Percentiles rank a stretch among this genome's conserved stretches.
phyloP scores from a whole-genome alignment of 1,140 invertebrate genomes.

The Argopecten irradians region DNA sequence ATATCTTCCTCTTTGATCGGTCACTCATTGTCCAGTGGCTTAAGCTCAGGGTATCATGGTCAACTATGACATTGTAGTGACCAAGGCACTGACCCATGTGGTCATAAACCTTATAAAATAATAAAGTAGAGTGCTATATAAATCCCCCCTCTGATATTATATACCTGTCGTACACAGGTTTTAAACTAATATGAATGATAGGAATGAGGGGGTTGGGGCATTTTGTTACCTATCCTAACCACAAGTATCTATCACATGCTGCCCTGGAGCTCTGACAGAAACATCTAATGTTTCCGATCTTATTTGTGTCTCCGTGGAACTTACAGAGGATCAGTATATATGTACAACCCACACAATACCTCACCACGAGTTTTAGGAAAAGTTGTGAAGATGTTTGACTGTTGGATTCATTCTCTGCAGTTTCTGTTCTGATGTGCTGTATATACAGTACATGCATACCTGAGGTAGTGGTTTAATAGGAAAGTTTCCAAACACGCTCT shows the following conservation, averaged over 20 bases:
- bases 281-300: not conserved
- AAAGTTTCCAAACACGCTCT: not conserved
- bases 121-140: not conserved
- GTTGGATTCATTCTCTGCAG: not conserved
- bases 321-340: not conserved
- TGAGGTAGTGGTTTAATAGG: not conserved
- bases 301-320: not conserved
- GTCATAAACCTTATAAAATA: slow-evolving; percentile 23
- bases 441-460: too few relatives aligned
- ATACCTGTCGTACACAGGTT: slow-evolving; percentile 8
- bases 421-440: not conserved
- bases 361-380: not conserved
- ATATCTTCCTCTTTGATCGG: not conserved
- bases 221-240: slow-evolving; percentile 7
- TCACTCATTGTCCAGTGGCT: not conserved
- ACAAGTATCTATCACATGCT: not conserved
- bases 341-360: not conserved
- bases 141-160: not conserved
- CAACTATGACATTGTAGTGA: not conserved
- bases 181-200: slow-evolving; percentile 17
- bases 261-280: not conserved
- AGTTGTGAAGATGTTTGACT: not conserved
- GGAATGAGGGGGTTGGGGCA: not conserved
- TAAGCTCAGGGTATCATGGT: not conserved
- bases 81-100: not conserved